These are phyloP conservation scores for Odontamblyopus rebecca DNA, from an alignment of 2,797 vertebrate species.

Conservation along the genomic window DNA sequence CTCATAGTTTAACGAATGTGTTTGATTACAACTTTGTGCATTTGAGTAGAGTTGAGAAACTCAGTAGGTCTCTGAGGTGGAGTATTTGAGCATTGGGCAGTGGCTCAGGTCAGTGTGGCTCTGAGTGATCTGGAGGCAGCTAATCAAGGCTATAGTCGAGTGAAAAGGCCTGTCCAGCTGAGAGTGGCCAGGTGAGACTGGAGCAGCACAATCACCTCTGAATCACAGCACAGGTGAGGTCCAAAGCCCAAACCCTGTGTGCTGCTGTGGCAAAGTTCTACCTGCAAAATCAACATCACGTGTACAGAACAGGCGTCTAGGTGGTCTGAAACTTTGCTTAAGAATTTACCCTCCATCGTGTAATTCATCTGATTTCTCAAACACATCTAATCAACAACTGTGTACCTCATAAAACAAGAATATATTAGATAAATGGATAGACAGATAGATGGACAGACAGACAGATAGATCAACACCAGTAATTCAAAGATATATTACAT, in stretches of 20 bases:
- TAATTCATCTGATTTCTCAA: background rate
- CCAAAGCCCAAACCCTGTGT: slow-evolving; percentile 9
- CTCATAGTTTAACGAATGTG: background rate
- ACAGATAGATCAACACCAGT: background rate
- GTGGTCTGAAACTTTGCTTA: slow-evolving; percentile 21
- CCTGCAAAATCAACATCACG: slow-evolving; percentile 8
- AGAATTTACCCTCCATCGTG: background rate
- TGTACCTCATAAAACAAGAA: background rate
- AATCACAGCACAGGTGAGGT: slow-evolving; percentile 21
- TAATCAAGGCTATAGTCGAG: slow-evolving; percentile 53
- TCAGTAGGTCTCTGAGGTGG: slow-evolving; percentile 1
- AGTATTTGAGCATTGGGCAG: background rate
- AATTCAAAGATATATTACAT: background rate
- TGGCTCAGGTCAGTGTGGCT: background rate
- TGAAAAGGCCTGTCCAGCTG: slow-evolving; percentile 42
- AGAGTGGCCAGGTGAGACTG: slow-evolving; percentile 35
- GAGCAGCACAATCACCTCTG: slow-evolving; percentile 43
- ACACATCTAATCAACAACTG: background rate
- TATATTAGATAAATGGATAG: no score
- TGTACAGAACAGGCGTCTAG: background rate
- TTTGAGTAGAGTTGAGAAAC: slow-evolving; percentile 6
- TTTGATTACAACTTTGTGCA: slow-evolving; percentile 1
- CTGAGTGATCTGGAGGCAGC: slow-evolving; percentile 9
- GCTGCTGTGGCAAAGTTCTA: background rate
- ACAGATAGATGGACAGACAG: no score